Evolutionary conservation across 2,888 invertebrate species (phyloP), one percentile per base, ranked within the genome.

Genomic region (Ophion slaviceki): DNA sequence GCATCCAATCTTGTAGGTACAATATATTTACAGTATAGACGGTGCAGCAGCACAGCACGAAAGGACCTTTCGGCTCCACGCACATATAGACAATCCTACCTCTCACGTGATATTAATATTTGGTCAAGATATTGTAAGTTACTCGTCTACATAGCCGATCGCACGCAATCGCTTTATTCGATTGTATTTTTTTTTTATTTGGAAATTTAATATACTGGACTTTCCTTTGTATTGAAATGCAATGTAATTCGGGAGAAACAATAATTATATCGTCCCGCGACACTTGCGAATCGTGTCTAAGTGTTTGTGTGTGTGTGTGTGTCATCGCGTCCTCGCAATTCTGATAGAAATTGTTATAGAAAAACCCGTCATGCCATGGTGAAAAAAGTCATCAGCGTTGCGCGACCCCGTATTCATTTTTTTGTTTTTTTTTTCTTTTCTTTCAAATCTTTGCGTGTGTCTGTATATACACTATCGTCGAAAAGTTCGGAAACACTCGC

Each of bases 101-200:
- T 17, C 70, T 85, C 86, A 77, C 75, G 80, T 82, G 79, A 82
- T 81, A 80, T 86, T 85, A 77, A 85, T 84, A 82, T 86, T 86
- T 53, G 85, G 86, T 87, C 87, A 79, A 85, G 86, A 78, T 87
- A 85, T 53, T 17, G 17, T 17, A 14, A 70, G 70, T 78, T 87
- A 32, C 53, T 53, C 17, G 53, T 53, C 5, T 14, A 53, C 53
- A 17, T 17, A 4, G 5, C 53, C 53, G 77, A 76, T 86, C 71
- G 75, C 36, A 67, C 68, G 76, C 78, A 76, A 83, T 82, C 76
- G 67, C 20, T 67, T 71, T 2, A 74, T 72, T 67, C 62, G 59
- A 67, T 40, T 80, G 74, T 79, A 62, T 40, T 40, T 45, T 64
- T 14, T 61, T 74, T 45, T 47, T 70, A 11, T 11, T 76, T 53